These are phyloP conservation scores for Pyxicephalus adspersus DNA, from an alignment of 2,113 vertebrate genomes.

Conservation along the genomic window DNA sequence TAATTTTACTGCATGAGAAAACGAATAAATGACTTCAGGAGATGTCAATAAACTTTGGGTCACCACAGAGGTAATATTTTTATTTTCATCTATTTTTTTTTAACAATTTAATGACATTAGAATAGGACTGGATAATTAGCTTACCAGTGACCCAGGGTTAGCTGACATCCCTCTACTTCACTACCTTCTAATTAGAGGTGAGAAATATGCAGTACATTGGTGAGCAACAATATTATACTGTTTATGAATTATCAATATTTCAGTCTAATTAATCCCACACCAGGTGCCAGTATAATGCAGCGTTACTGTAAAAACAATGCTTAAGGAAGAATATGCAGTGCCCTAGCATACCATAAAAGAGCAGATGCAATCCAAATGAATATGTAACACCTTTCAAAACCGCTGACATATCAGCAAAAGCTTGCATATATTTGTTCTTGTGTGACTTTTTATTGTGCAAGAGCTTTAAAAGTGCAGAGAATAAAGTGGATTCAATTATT, in stretches of 20 bases:
- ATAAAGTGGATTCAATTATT: conserved; percentile 17
- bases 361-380: conserved; percentile 4
- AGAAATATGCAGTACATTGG: not conserved
- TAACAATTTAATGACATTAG: not conserved
- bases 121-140: conserved; percentile 14
- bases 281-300: not conserved
- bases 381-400: conserved; percentile 20
- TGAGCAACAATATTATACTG: conserved; percentile 7
- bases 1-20: not conserved
- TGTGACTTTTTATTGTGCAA: not conserved
- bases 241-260: conserved; percentile 25
- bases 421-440: conserved; percentile 4
- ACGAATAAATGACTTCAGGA: not conserved
- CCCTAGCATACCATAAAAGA: not conserved
- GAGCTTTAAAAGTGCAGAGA: not conserved
- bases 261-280: not conserved
- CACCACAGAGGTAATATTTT: conserved; percentile 1
- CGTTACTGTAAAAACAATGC: not conserved
- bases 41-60: conserved; percentile 16
- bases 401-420: not conserved
- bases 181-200: conserved; percentile 10
- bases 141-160: conserved; percentile 4
- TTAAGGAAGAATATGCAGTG: not conserved
- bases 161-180: not conserved
- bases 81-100: conserved; percentile 17